phyloP scores from a whole-genome alignment of 1,140 invertebrate genomes.

The Drosophila persimilis region DNA sequence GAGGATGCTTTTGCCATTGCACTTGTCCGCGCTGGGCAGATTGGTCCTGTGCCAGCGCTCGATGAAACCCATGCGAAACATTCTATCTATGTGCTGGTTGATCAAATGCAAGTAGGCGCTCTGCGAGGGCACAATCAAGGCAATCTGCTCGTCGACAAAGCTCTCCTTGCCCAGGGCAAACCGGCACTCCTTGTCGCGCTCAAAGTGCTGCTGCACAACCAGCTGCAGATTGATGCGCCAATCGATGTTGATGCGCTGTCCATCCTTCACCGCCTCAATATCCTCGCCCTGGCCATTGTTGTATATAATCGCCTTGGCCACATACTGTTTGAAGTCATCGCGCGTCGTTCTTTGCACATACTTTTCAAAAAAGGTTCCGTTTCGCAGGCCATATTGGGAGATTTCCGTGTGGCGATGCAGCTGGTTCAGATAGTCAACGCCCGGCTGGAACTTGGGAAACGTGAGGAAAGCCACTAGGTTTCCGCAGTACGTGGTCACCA shows the following conservation, averaged over 20 bases:
- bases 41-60: constrained; percentile 91
- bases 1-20: constrained; percentile 84
- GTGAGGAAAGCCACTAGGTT: constrained; percentile 97
- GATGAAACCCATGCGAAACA: constrained; percentile 93
- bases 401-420: constrained; percentile 86
- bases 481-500: constrained; percentile 96
- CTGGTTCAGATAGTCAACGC: constrained; percentile 89
- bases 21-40: constrained; percentile 91
- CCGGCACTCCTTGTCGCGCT: constrained; percentile 72
- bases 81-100: constrained; percentile 87
- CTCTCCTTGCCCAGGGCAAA: constrained; percentile 85
- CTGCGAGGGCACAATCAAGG: constrained; percentile 88
- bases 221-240: constrained; percentile 90
- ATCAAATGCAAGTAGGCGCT: constrained; percentile 89
- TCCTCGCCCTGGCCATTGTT: constrained; percentile 83
- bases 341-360: constrained; percentile 84
- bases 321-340: constrained; percentile 72
- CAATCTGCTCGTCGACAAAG: constrained; percentile 91
- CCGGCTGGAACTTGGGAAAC: constrained; percentile 92
- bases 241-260: constrained; percentile 90
- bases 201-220: constrained; percentile 77
- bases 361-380: constrained; percentile 89
- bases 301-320: constrained; percentile 83
- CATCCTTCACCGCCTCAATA: constrained; percentile 86
- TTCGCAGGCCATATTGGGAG: constrained; percentile 90